phyloP scores from a whole-genome alignment of 2,797 vertebrate genomes.

The Ctenopoma kingsleyae region DNA sequence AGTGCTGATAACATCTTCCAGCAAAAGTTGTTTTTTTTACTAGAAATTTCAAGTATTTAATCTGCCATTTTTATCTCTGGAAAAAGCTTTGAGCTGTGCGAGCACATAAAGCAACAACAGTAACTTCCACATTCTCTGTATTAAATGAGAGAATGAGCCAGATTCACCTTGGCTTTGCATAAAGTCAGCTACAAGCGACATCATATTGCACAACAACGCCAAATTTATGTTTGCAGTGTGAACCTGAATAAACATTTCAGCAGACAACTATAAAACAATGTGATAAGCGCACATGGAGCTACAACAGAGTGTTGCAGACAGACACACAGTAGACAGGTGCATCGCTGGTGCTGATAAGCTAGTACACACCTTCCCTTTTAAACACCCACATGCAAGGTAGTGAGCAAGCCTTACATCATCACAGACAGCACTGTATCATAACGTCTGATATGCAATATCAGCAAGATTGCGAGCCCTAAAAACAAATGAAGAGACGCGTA shows the following conservation, averaged over 20 bases:
- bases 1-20: too few species aligned
- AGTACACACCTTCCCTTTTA: slow-evolving; percentile 39
- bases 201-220: background rate
- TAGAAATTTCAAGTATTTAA: background rate
- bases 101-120: background rate
- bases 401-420: slow-evolving; percentile 46
- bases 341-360: slow-evolving; percentile 32
- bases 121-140: too few species aligned
- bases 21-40: background rate
- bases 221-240: slow-evolving; percentile 11
- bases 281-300: background rate
- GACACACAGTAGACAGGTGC: slow-evolving; percentile 8
- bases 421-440: slow-evolving; percentile 33
- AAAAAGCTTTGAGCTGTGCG: too few species aligned
- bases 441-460: slow-evolving; percentile 48
- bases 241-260: slow-evolving; percentile 27
- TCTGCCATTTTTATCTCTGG: background rate
- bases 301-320: slow-evolving; percentile 29
- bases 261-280: slow-evolving; percentile 34
- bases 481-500: slow-evolving; percentile 40
- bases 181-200: background rate
- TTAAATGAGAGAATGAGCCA: background rate
- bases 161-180: background rate
- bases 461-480: slow-evolving; percentile 46
- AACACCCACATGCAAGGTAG: slow-evolving; percentile 20